These are phyloP conservation scores for Polydrusus pterygomalis DNA, from an alignment of 2,888 invertebrate genomes.

Conservation along the genomic window DNA sequence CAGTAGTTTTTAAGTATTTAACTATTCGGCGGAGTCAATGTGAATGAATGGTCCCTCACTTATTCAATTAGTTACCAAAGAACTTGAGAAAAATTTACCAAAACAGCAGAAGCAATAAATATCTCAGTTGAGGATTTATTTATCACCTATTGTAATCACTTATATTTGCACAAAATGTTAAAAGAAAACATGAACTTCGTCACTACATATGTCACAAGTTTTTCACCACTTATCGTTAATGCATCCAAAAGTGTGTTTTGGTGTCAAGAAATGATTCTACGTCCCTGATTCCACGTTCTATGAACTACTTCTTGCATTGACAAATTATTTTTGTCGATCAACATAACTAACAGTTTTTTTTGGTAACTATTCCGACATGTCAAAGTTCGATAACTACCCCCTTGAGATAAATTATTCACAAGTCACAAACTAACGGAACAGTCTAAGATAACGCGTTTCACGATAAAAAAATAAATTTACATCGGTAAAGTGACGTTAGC, in stretches of 20 bases:
- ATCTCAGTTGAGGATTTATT: too few species aligned
- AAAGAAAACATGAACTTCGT: slow-evolving; percentile 9
- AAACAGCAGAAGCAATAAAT: neutral
- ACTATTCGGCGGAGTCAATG: neutral
- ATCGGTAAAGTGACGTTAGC: neutral
- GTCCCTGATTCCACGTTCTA: slow-evolving; percentile 38
- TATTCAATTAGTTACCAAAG: neutral
- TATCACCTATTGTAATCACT: slow-evolving; percentile 60
- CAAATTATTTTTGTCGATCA: slow-evolving; percentile 7
- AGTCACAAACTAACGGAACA: neutral
- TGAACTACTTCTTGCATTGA: slow-evolving; percentile 21
- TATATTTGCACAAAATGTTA: slow-evolving; percentile 59
- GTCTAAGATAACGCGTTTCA: slow-evolving; percentile 3
- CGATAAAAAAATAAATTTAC: neutral
- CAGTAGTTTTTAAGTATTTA: slow-evolving; percentile 14
- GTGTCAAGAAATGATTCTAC: slow-evolving; percentile 61
- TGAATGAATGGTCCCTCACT: too few species aligned
- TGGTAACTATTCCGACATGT: neutral
- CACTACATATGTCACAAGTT: slow-evolving; percentile 15
- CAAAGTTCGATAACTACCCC: slow-evolving; percentile 33
- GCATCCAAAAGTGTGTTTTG: slow-evolving; percentile 64
- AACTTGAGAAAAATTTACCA: neutral
- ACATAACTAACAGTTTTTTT: slow-evolving; percentile 8
- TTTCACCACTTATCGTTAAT: slow-evolving; percentile 25
- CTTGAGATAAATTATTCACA: neutral